Evolutionary conservation across 2,888 invertebrate genomes (phyloP).

Genomic region (Dasypogon diadema): DNA sequence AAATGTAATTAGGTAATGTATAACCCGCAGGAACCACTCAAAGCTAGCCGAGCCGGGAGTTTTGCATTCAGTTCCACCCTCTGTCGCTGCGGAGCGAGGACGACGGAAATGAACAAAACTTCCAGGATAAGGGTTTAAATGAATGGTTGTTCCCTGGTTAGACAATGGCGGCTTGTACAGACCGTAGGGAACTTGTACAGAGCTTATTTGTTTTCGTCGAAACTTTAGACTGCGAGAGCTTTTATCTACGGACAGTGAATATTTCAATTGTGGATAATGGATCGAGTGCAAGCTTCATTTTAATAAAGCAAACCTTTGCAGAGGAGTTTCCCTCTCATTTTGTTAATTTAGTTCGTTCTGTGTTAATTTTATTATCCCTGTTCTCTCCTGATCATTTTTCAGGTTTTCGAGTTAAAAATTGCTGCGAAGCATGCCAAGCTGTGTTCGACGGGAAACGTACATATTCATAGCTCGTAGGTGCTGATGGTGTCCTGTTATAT

Average conservation of each 20-base stretch:
- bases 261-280: conserved; percentile 54
- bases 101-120: conserved; percentile 53
- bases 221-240: conserved; percentile 45
- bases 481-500: background rate
- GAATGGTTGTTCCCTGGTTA: conserved; percentile 50
- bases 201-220: conserved; percentile 52
- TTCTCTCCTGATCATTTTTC: conserved; percentile 46
- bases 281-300: conserved; percentile 51
- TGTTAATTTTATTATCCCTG: conserved; percentile 50
- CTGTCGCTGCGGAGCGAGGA: background rate
- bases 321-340: conserved; percentile 37
- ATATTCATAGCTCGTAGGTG: too few relatives aligned
- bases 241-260: conserved; percentile 46
- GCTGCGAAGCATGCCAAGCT: background rate
- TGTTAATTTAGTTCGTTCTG: conserved; percentile 50
- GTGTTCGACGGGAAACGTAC: background rate
- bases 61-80: background rate
- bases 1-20: conserved; percentile 60
- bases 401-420: conserved; percentile 17
- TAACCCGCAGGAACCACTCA: conserved; percentile 49
- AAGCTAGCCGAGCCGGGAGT: conserved; percentile 3
- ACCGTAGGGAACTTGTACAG: conserved; percentile 15
- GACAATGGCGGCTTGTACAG: conserved; percentile 36
- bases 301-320: conserved; percentile 51
- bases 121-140: conserved; percentile 52